Conservation (phyloP, 1,140 invertebrate genomes). For the Drosophila novamexicana region DNA sequence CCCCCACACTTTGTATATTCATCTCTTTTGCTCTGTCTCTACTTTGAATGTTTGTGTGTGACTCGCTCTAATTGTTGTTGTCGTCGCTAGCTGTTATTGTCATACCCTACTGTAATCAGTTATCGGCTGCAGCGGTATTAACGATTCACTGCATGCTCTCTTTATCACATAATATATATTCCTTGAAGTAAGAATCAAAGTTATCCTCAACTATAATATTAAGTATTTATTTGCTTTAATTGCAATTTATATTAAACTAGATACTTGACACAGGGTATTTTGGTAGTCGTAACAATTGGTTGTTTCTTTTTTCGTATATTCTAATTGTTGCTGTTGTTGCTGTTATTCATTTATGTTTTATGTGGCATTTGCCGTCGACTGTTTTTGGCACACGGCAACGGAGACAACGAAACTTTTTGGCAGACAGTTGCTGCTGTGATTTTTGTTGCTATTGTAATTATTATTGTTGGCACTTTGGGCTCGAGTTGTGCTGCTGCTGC, state of each 20-base stretch:
- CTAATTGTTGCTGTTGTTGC: constrained; percentile 58
- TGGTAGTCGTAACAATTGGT: neutral
- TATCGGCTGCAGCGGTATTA: no score
- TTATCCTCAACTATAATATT: neutral
- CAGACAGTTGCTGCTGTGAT: constrained; percentile 54
- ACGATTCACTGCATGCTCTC: no score
- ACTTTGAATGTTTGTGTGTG: constrained; percentile 6
- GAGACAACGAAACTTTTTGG: constrained; percentile 57
- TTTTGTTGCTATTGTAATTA: constrained; percentile 71
- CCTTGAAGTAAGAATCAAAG: neutral
- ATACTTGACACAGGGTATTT: neutral
- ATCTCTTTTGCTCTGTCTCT: constrained; percentile 3
- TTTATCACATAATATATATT: neutral
- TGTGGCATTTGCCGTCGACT: constrained; percentile 56
- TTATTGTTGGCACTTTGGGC: constrained; percentile 72
- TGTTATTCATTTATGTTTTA: constrained; percentile 80
- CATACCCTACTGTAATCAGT: constrained; percentile 12
- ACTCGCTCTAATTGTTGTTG: constrained; percentile 13
- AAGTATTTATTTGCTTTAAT: neutral
- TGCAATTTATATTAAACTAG: neutral
- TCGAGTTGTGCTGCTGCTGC: constrained; percentile 20
- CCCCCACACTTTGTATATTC: neutral
- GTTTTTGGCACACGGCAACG: constrained; percentile 35
- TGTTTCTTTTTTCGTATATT: neutral
- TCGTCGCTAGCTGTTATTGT: constrained; percentile 5